phyloP scores from a whole-genome alignment of 2,888 invertebrate species.

The Phaedon cochleariae region DNA sequence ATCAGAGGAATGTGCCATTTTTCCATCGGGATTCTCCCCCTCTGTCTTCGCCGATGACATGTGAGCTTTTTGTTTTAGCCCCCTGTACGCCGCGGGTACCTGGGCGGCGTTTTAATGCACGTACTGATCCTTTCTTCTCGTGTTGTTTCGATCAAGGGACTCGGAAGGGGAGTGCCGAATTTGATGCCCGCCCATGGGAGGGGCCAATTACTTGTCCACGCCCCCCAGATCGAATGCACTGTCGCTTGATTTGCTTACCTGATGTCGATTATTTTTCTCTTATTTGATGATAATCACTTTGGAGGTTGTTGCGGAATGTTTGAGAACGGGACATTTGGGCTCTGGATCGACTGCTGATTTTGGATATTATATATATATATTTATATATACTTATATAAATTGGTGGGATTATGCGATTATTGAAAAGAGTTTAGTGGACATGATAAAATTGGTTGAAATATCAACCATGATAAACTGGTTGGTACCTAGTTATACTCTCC shows the following conservation, averaged over 20 bases:
- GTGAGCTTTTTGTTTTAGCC: slow-evolving; percentile 57
- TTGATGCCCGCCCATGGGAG: slow-evolving; percentile 34
- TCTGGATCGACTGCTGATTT: background rate
- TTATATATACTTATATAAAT: too few species aligned
- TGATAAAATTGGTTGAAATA: too few species aligned
- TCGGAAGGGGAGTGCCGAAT: slow-evolving; percentile 27
- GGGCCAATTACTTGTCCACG: slow-evolving; percentile 19
- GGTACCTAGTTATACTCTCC: too few species aligned
- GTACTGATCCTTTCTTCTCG: slow-evolving; percentile 44
- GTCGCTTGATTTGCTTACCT: slow-evolving; percentile 46
- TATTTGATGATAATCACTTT: slow-evolving; percentile 45
- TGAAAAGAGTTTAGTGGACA: background rate
- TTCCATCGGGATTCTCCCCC: slow-evolving; percentile 53
- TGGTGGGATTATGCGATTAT: background rate
- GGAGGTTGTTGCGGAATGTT: slow-evolving; percentile 25
- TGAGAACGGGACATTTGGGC: slow-evolving; percentile 6
- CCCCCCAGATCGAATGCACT: slow-evolving; percentile 35
- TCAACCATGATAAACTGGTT: too few species aligned
- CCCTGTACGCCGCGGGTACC: slow-evolving; percentile 62
- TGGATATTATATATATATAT: too few species aligned
- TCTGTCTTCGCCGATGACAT: slow-evolving; percentile 54
- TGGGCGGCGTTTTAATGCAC: slow-evolving; percentile 62
- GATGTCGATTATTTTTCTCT: slow-evolving; percentile 49
- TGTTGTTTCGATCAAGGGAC: slow-evolving; percentile 34
- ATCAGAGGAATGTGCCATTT: slow-evolving; percentile 67